Base-by-base conservation (phyloP, 2,888 invertebrate genomes). In the Synergus gifuensis region DNA sequence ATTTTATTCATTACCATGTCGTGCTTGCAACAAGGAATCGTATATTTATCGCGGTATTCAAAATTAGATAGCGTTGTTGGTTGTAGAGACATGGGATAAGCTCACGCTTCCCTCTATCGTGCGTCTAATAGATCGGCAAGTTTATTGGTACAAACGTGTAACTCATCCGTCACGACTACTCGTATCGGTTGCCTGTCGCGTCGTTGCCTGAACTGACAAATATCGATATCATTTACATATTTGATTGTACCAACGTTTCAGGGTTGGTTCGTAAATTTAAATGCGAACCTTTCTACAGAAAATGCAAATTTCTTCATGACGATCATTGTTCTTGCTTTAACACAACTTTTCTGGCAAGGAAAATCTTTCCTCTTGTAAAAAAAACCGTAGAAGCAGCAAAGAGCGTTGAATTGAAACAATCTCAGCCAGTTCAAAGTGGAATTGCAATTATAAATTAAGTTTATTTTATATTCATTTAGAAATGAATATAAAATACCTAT, bases 151-250 rank as follows among this genome's bases (percentile, higher is more conserved):
- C 46, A 22, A 9, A 54, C 83, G 81, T 78, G 84, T 83, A 84
- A 85, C 83, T 81, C 84, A 85, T 85, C 84, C 84, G 83, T 85
- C 85, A 84, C 78, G 77, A 80, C 78, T 83, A 83, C 81, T 78
- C 83, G 79, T 82, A 81, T 82, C 84, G 78, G 83, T 82, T 81
- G 80, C 69, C 79, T 78, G 85, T 79, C 42, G 18, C 66, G 66
- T 66, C 42, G 42, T 44, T 66, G 66, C 18, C 14, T 46, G 2
- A 12, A 11, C 81, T 82, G 84, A 86, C 86, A 86, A 87, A 83
- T 83, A 88, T 88, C 87, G 84, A 79, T 83, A 78, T 83, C 86
- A 89, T 90, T 89, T 89, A 87, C 90, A 90, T 90, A 89, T 88
- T 89, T 89, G 89, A 90, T 90, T 89, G 89, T 87, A 83, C 85